Conservation (phyloP, 1,140 invertebrate species). For the Drosophila nasuta region DNA sequence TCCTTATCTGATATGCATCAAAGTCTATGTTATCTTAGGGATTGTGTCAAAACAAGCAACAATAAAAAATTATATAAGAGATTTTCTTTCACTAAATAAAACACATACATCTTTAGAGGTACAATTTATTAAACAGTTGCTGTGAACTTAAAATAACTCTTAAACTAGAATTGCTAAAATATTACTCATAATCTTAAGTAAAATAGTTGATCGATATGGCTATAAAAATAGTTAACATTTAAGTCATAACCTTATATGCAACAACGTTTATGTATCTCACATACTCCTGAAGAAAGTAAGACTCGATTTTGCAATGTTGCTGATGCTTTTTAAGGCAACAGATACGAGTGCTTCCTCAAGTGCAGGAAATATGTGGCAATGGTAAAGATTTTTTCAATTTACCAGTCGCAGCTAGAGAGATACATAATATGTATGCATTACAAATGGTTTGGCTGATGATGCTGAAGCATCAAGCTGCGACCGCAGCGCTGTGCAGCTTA, state of each 20-base stretch:
- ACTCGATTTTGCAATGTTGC: not conserved
- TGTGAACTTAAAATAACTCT: no score
- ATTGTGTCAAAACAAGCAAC: no score
- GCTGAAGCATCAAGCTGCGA: conserved; percentile 31
- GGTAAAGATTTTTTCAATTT: conserved; percentile 5
- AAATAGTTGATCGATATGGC: not conserved
- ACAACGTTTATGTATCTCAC: not conserved
- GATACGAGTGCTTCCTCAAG: not conserved
- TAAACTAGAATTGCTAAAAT: no score
- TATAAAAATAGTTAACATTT: not conserved
- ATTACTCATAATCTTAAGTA: no score
- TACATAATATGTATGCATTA: conserved; percentile 30
- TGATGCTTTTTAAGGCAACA: not conserved
- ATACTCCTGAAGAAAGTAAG: not conserved
- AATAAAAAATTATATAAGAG: no score
- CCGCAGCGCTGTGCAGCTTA: conserved; percentile 55
- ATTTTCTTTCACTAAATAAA: no score
- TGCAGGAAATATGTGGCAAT: not conserved
- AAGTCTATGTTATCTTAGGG: no score
- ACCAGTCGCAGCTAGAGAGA: not conserved
- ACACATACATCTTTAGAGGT: no score
- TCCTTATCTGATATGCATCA: no score
- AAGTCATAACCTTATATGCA: not conserved
- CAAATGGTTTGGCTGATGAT: conserved; percentile 6
- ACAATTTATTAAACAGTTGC: no score